Evolutionary conservation across 2,888 invertebrate genomes (phyloP).

Genomic region (Cylindroiulus punctatus): DNA sequence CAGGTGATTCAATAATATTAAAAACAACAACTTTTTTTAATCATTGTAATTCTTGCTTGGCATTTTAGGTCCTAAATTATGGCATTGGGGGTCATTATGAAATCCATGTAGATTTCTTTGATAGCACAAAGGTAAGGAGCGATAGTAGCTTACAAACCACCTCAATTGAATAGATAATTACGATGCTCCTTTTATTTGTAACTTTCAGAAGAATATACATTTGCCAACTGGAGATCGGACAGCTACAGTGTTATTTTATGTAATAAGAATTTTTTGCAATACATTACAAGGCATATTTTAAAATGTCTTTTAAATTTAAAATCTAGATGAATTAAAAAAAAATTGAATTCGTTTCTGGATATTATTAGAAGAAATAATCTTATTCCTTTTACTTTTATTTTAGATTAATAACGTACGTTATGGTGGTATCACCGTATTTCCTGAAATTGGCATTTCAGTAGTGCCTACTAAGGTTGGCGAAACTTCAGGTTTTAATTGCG

Average conservation of each 20-base stretch:
- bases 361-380: background rate
- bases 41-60: background rate
- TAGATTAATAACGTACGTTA: conserved; percentile 21
- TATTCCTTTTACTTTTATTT: background rate
- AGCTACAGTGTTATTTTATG: conserved; percentile 51
- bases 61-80: conserved; percentile 47
- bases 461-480: background rate
- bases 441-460: conserved; percentile 22
- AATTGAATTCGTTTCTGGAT: too few relatives aligned
- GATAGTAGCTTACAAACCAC: background rate
- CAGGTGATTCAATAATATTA: background rate
- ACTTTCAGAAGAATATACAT: background rate
- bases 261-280: background rate
- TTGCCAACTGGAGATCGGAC: conserved; percentile 53
- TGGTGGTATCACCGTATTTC: conserved; percentile 38
- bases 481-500: background rate
- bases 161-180: background rate
- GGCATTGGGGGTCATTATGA: conserved; percentile 54
- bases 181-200: background rate
- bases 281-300: too few relatives aligned
- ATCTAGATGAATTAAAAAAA: too few relatives aligned
- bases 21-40: background rate
- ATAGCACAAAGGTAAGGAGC: background rate
- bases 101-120: conserved; percentile 52
- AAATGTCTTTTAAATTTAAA: too few relatives aligned